A percentile compares a stretch with the other conserved stretches of the same genome.
Conservation (phyloP, 2,888 invertebrate species). For the Chaetoderma sp. region DNA sequence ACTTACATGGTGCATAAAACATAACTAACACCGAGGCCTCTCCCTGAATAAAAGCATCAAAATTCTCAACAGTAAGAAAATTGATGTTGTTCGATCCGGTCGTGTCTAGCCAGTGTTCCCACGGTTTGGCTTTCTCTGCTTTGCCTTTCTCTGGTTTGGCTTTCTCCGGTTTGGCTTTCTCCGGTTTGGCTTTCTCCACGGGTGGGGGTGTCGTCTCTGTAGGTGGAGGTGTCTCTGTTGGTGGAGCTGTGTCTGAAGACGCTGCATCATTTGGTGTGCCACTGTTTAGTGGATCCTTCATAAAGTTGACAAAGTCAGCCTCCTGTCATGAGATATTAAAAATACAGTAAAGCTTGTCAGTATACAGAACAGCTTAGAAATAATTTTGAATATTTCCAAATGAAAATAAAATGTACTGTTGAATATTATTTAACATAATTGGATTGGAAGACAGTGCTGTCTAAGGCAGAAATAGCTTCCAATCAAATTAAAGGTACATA, state of each 20-base stretch:
- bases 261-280: constrained; percentile 44
- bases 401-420: too few species aligned
- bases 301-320: constrained; percentile 78
- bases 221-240: constrained; percentile 47
- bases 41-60: constrained; percentile 72
- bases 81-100: constrained; percentile 76
- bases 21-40: constrained; percentile 71
- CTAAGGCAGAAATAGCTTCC: too few species aligned
- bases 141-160: too few species aligned
- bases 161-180: neutral
- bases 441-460: too few species aligned
- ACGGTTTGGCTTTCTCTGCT: constrained; percentile 53
- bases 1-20: constrained; percentile 71
- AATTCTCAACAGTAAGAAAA: constrained; percentile 77
- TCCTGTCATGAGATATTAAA: constrained; percentile 76
- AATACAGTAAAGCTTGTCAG: too few species aligned
- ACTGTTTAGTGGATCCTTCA: constrained; percentile 67
- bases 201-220: constrained; percentile 54
- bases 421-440: too few species aligned
- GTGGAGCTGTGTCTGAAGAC: constrained; percentile 71
- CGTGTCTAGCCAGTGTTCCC: constrained; percentile 70
- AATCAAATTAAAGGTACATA: too few species aligned
- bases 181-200: too few species aligned
- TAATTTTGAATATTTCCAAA: too few species aligned
- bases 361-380: too few species aligned